phyloP scores from a whole-genome alignment of 2,888 invertebrate species.

The Drosophila atripex region DNA sequence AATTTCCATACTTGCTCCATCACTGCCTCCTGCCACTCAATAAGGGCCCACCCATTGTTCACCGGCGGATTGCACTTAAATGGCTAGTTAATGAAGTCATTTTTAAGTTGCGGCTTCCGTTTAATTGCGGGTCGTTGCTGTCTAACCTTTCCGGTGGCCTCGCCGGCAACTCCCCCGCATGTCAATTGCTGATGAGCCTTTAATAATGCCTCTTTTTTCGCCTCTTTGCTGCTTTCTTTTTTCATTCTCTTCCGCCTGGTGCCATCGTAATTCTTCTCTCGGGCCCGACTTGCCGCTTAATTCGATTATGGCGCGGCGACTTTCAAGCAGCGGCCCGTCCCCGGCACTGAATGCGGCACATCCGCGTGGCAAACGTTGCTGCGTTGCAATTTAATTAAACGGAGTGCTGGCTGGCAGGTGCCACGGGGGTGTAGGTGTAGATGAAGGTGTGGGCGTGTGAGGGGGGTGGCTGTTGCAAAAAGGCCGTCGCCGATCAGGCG shows the following conservation, averaged over 20 bases:
- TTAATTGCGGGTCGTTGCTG: conserved; percentile 59
- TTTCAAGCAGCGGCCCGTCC: conserved; percentile 57
- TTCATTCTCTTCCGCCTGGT: conserved; percentile 31
- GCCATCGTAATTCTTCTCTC: conserved; percentile 72
- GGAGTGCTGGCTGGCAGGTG: conserved; percentile 62
- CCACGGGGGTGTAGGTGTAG: conserved; percentile 2
- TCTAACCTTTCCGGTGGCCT: conserved; percentile 36
- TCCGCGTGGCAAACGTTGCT: conserved; percentile 63
- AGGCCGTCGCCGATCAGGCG: conserved; percentile 66
- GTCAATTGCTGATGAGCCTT: conserved; percentile 78
- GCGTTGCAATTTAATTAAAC: conserved; percentile 76
- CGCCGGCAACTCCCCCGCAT: conserved; percentile 56
- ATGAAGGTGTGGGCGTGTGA: conserved; percentile 28
- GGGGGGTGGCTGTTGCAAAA: conserved; percentile 54
- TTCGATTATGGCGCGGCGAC: conserved; percentile 74
- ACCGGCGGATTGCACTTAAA: conserved; percentile 33
- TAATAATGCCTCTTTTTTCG: conserved; percentile 66
- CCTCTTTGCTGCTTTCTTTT: conserved; percentile 12
- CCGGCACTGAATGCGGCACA: conserved; percentile 48
- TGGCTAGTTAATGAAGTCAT: conserved; percentile 68
- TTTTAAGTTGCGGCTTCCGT: conserved; percentile 67
- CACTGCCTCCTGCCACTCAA: conserved; percentile 9
- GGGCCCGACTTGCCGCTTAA: conserved; percentile 69
- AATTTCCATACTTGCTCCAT: conserved; percentile 24
- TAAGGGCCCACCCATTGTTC: conserved; percentile 3